Evolutionary conservation across 2,113 vertebrate species (phyloP).

Genomic region (Sprattus sprattus): DNA sequence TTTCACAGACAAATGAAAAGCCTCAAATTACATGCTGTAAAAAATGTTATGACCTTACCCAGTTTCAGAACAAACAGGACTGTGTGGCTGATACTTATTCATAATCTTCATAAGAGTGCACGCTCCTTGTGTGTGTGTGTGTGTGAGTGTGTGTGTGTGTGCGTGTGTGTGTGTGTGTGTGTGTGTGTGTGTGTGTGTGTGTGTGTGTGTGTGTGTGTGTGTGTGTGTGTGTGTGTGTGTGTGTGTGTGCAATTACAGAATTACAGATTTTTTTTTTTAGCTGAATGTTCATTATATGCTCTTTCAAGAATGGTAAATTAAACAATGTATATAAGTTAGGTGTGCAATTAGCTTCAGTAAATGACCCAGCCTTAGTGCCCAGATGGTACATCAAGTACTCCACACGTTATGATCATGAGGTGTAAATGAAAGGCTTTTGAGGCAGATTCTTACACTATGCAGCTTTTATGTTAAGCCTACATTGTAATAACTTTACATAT

Average conservation of each 20-base stretch:
- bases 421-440: not conserved
- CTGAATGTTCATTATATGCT: too few relatives aligned
- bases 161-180: too few relatives aligned
- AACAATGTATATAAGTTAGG: too few relatives aligned
- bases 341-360: too few relatives aligned
- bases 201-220: not conserved
- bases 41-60: not conserved
- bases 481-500: conserved; percentile 28
- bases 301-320: too few relatives aligned
- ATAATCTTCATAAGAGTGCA: not conserved
- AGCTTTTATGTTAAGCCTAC: not conserved
- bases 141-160: too few relatives aligned
- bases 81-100: not conserved
- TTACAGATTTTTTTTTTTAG: too few relatives aligned
- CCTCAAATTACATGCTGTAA: conserved; percentile 13
- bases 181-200: not conserved
- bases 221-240: not conserved
- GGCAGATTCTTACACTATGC: not conserved
- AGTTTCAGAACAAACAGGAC: not conserved
- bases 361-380: too few relatives aligned
- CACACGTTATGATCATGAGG: too few relatives aligned
- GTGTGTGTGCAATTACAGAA: not conserved
- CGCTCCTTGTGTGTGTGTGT: not conserved
- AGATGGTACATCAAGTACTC: too few relatives aligned
- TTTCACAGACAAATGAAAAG: conserved; percentile 18